A percentile compares a stretch with the other conserved stretches of the same genome.
These are phyloP conservation scores for Patella caerulea DNA, from an alignment of 2,888 invertebrate genomes.

Conservation along the genomic window DNA sequence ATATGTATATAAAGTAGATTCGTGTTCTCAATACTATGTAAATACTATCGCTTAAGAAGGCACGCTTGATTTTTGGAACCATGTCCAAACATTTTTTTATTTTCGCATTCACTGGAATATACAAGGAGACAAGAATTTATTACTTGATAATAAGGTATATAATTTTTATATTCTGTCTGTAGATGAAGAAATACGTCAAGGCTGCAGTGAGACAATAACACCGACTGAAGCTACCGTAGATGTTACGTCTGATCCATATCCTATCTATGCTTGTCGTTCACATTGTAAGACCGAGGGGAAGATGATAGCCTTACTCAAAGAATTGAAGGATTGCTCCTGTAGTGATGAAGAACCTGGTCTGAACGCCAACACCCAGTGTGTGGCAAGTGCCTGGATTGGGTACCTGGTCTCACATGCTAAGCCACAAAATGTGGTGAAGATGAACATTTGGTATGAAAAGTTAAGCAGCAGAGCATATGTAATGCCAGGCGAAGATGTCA, in stretches of 20 bases:
- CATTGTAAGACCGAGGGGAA: slow-evolving; percentile 32
- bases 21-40: too few relatives aligned
- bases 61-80: too few relatives aligned
- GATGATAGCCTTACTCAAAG: slow-evolving; percentile 35
- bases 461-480: slow-evolving; percentile 53
- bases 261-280: slow-evolving; percentile 36
- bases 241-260: slow-evolving; percentile 13
- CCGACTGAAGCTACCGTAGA: slow-evolving; percentile 8
- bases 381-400: slow-evolving; percentile 39
- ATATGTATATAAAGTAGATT: too few relatives aligned
- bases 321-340: slow-evolving; percentile 38
- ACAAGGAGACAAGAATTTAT: too few relatives aligned
- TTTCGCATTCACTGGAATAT: too few relatives aligned
- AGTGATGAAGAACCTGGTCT: slow-evolving; percentile 14
- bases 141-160: too few relatives aligned
- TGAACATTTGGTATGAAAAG: slow-evolving; percentile 36
- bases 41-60: too few relatives aligned
- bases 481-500: slow-evolving; percentile 60
- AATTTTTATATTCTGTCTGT: background rate
- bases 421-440: slow-evolving; percentile 30
- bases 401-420: slow-evolving; percentile 43
- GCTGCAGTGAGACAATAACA: slow-evolving; percentile 6
- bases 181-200: slow-evolving; percentile 17
- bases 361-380: slow-evolving; percentile 23
- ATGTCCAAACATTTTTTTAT: too few relatives aligned